These are phyloP conservation scores for Ophion ventricosus DNA, from an alignment of 2,888 invertebrate species.

Conservation along the genomic window DNA sequence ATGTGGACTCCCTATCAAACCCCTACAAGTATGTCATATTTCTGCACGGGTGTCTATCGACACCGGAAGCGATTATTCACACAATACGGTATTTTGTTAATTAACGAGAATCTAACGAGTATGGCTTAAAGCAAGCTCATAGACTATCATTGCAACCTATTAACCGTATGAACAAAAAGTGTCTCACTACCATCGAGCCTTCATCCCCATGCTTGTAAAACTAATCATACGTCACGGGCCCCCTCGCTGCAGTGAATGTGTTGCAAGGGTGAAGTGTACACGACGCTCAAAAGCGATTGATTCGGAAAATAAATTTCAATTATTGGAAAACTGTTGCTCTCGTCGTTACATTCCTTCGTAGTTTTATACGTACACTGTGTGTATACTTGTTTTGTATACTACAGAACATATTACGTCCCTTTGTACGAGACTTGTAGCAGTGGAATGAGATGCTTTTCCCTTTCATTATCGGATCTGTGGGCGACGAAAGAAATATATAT, in stretches of 20 bases:
- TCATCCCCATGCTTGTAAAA: conserved; percentile 6
- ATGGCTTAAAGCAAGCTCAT: too few species aligned
- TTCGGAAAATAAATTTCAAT: conserved; percentile 61
- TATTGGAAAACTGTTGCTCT: conserved; percentile 63
- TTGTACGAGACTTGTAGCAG: conserved; percentile 46
- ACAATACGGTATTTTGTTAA: too few species aligned
- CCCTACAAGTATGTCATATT: too few species aligned
- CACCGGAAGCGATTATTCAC: too few species aligned
- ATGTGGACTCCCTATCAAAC: too few species aligned
- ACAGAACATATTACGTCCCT: conserved; percentile 30
- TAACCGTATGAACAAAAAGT: background rate
- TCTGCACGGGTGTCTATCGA: too few species aligned
- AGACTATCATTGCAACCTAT: too few species aligned
- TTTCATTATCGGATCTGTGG: conserved; percentile 58
- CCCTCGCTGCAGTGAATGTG: conserved; percentile 5
- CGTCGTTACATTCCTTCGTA: conserved; percentile 6
- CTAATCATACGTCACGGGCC: conserved; percentile 24
- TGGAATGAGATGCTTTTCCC: conserved; percentile 52
- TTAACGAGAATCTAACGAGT: too few species aligned
- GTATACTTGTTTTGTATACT: background rate
- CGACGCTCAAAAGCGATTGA: conserved; percentile 30
- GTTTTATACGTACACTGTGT: conserved; percentile 10
- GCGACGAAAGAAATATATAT: conserved; percentile 32
- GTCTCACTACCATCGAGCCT: background rate
- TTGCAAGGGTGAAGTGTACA: conserved; percentile 3